Evolutionary conservation across 2,888 invertebrate species (phyloP).

Genomic region (Megaustenia siamemsis): DNA sequence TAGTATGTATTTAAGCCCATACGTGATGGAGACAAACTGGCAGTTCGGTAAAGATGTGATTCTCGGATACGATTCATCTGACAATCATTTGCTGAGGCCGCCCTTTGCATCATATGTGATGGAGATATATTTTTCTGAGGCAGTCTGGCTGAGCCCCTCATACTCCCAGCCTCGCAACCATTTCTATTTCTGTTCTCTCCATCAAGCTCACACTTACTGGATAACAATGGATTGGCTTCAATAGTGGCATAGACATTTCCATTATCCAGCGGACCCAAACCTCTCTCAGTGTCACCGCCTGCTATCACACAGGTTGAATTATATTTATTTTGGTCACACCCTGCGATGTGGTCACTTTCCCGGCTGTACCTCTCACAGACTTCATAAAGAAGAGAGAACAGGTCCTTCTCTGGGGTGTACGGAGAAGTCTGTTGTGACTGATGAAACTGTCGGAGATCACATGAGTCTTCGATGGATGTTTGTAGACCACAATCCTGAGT

Average conservation of each 20-base stretch:
- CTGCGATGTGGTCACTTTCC: background rate
- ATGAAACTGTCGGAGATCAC: constrained; percentile 44
- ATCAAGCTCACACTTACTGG: background rate
- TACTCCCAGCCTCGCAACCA: background rate
- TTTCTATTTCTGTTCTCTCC: background rate
- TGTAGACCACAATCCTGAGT: constrained; percentile 74
- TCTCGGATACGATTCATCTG: background rate
- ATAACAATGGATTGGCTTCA: background rate
- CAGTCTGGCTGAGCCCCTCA: constrained; percentile 15
- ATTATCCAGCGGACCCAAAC: background rate
- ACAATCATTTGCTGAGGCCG: constrained; percentile 55
- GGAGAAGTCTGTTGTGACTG: constrained; percentile 62
- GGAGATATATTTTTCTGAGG: constrained; percentile 36
- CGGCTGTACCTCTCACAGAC: constrained; percentile 45
- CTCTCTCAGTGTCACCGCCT: background rate
- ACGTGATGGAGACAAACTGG: constrained; percentile 61
- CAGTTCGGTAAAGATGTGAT: constrained; percentile 47
- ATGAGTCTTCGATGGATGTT: constrained; percentile 61
- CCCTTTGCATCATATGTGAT: constrained; percentile 38
- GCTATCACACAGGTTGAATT: background rate
- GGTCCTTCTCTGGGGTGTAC: constrained; percentile 54
- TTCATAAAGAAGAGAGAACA: constrained; percentile 55
- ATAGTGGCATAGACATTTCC: background rate
- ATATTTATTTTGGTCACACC: background rate
- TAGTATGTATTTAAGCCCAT: constrained; percentile 66